Evolutionary conservation across 2,113 vertebrate species (phyloP).

Genomic region (Paralichthys olivaceus): DNA sequence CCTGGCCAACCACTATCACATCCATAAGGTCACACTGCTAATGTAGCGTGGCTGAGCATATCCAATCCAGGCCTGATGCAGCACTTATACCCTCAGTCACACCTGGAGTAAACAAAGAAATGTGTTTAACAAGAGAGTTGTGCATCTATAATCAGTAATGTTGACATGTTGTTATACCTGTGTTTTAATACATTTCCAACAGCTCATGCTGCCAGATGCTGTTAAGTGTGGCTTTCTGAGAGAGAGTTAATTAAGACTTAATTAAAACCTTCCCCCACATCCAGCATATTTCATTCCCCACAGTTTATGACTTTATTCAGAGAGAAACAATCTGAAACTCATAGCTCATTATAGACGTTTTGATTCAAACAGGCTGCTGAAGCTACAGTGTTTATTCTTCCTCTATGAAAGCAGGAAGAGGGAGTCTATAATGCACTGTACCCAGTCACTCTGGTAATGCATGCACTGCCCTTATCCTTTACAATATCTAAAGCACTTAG

Average conservation of each 20-base stretch:
- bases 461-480: constrained; percentile 57
- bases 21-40: background rate
- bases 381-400: constrained; percentile 14
- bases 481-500: constrained; percentile 60
- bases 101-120: background rate
- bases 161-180: background rate
- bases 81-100: background rate
- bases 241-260: too few species aligned
- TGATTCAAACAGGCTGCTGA: constrained; percentile 1
- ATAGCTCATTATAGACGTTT: constrained; percentile 12
- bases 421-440: constrained; percentile 23
- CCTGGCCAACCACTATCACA: background rate
- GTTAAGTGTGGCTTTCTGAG: background rate
- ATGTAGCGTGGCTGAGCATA: background rate
- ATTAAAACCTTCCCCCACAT: background rate
- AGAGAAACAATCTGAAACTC: constrained; percentile 8
- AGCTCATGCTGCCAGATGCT: constrained; percentile 1
- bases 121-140: background rate
- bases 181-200: background rate
- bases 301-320: background rate
- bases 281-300: constrained; percentile 5
- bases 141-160: background rate
- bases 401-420: constrained; percentile 16
- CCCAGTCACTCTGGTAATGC: constrained; percentile 41
- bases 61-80: background rate